phyloP scores from a whole-genome alignment of 2,113 vertebrate species.

The Glaucomys volans region DNA sequence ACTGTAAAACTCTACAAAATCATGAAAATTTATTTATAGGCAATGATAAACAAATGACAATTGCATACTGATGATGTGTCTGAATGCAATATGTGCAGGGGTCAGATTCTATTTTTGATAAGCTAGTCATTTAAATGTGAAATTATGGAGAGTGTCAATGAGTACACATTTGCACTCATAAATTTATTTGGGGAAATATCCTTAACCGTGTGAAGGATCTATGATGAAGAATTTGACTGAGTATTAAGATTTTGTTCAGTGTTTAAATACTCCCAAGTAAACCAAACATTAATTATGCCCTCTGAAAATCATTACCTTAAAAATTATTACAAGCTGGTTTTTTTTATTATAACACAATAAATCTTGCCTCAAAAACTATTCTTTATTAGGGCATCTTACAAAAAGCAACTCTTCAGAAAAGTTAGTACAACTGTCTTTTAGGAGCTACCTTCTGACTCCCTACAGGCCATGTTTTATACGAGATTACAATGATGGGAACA shows the following conservation, averaged over 20 bases:
- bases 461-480: background rate
- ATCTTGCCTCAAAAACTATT: background rate
- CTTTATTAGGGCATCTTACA: background rate
- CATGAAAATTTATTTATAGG: conserved; percentile 15
- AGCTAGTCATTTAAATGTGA: conserved; percentile 38
- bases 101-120: conserved; percentile 47
- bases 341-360: background rate
- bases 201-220: background rate
- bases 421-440: background rate
- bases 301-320: background rate
- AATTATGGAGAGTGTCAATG: background rate
- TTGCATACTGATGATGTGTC: background rate
- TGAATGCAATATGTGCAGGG: background rate
- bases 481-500: background rate
- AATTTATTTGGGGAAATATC: background rate
- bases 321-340: background rate
- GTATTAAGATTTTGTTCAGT: background rate
- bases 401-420: background rate
- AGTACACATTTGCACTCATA: background rate
- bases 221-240: background rate
- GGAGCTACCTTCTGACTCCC: background rate
- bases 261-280: conserved; percentile 37
- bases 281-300: background rate
- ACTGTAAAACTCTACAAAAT: conserved; percentile 32
- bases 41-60: conserved; percentile 25